Evolutionary conservation across 2,888 invertebrate species (phyloP), one percentile per base, ranked within the genome.

Genomic region (Lucinisca nassula): DNA sequence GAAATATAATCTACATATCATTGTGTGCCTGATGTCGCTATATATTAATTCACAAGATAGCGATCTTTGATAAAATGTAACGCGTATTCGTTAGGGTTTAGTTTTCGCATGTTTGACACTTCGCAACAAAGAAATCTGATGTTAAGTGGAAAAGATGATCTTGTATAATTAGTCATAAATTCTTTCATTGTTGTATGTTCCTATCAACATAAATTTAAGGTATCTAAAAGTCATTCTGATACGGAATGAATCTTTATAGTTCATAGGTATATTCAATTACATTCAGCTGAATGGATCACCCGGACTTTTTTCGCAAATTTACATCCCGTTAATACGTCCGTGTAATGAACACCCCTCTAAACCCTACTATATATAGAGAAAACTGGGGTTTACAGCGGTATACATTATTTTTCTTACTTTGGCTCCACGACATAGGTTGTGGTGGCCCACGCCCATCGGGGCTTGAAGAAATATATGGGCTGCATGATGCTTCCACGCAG

Each of bases 161-260:
- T 67, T 67, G 67, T 67, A 67, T 67, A 67, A 67, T 67, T 67
- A 67, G 67, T 67, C 67, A 67, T 67, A 67, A 67, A 67, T 67
- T 12, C 30, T 32, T 67, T 67, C 35, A 67, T 35, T 67, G 35
- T 67, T 35, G 67, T 67, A 67, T 67, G 67, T 67, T 6, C 30
- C 67, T 35, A 67, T 67, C 67, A 67, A 32, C 35, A 67, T 67
- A 67, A 32, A 35, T 67, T 32, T 35, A 35, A 24, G 21, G 17
- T 27, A 10, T 8, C 27, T 35, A 17, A 1, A 27, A 27, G 24
- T 58, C 58, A 58, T 58, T 58, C 27, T 58, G 27, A 27, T 58
- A 24, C 27, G 12, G 27, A 6, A 27, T 27, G 27, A 58, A 27
- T n/a, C n/a, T n/a, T n/a, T n/a, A n/a, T n/a, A n/a, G n/a, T n/a